phyloP scores from a whole-genome alignment of 2,113 vertebrate genomes.

The Oncorhynchus mykiss region DNA sequence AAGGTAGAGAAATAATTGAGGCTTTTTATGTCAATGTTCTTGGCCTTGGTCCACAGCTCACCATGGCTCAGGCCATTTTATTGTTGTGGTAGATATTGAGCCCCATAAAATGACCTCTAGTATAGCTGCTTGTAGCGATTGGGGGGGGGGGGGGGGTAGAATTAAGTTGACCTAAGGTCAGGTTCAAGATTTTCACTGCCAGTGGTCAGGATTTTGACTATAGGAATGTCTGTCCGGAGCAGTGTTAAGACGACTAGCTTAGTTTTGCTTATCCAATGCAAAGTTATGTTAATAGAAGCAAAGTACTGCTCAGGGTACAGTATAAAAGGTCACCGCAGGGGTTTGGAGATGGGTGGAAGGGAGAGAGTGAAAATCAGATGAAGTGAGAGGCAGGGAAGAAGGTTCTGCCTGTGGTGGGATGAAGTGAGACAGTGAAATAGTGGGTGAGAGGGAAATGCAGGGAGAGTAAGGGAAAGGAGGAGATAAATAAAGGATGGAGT shows the following conservation, averaged over 20 bases:
- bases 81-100: not conserved
- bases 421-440: not conserved
- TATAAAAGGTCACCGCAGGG: not conserved
- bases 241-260: no score
- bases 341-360: not conserved
- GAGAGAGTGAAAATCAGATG: not conserved
- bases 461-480: not conserved
- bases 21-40: not conserved
- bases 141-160: no score
- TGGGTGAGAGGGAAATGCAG: not conserved
- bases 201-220: no score
- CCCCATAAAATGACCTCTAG: not conserved
- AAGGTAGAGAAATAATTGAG: not conserved
- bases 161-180: no score
- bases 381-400: not conserved
- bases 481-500: not conserved
- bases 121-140: not conserved
- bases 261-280: not conserved
- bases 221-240: no score
- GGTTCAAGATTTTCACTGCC: no score
- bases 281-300: no score
- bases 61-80: not conserved
- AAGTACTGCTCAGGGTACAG: no score
- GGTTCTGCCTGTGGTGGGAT: not conserved
- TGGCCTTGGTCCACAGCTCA: constrained; percentile 6